Base-by-base conservation (phyloP, 1,140 invertebrate genomes). In the Lepidurus apus region DNA sequence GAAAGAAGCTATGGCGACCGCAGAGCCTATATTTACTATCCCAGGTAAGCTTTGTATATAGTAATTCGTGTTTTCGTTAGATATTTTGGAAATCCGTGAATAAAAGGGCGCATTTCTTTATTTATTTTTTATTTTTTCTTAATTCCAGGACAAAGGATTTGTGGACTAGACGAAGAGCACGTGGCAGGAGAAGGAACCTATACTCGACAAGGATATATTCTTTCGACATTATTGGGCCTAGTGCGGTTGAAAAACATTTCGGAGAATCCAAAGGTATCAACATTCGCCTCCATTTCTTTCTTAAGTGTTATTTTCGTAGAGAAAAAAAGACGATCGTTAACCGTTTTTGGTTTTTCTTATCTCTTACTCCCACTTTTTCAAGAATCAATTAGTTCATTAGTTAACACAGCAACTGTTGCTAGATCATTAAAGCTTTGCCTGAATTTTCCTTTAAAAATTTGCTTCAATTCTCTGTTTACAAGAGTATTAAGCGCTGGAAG, bases 141-240 rank as follows among this genome's bases (percentile, higher is more conserved):
- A 17, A 80, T 81, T 80, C 65, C 74, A 88, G 93, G 93, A 1
- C 91, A 94, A 84, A 85, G 93, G 74, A 84, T 95, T 76, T 92
- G 91, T 84, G 81, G 88, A 76, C 84, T 87, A 1, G 90, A 91
- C 82, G 89, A 92, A 81, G 86, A 88, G 74, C 88, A 91, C 82
- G 84, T 91, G 17, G 83, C 90, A 21, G 93, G 93, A 5, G 85
- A 89, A 77, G 95, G 95, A 45, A 95, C 94, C 1, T 95, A 95
- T 83, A 91, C 91, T 83, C 87, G 91, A 79, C 88, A 91, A 84
- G 94, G 93, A 42, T 96, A 95, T 81, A 93, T 97, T 82, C 94
- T 93, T 85, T 90, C 94, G 1, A 91, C 90, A 82, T 86, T 96
- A 80, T 91, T 91, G 47, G 95, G 95, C 21, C 84, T 90, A 78